phyloP scores from a whole-genome alignment of 2,888 invertebrate species.

The Dasysyrphus tricinctus region DNA sequence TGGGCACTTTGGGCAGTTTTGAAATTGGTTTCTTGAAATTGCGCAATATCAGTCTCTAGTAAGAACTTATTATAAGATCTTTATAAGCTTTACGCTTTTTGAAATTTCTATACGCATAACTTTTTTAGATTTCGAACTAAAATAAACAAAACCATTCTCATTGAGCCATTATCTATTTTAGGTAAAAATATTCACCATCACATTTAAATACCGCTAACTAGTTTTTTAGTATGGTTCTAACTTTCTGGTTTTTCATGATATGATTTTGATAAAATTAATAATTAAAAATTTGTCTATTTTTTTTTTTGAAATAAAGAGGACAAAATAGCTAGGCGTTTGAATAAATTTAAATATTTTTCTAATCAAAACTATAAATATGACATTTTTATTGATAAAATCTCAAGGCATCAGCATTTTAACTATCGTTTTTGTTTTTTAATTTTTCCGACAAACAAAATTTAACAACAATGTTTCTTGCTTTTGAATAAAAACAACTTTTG shows the following conservation, averaged over 20 bases:
- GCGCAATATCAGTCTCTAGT: too few relatives aligned
- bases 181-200: not conserved
- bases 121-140: constrained; percentile 25
- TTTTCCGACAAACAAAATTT: not conserved
- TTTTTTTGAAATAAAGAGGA: constrained; percentile 16
- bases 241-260: constrained; percentile 57
- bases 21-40: too few relatives aligned
- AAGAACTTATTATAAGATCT: too few relatives aligned
- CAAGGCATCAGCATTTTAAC: constrained; percentile 25
- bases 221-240: constrained; percentile 40
- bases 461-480: constrained; percentile 12
- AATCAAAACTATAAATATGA: constrained; percentile 31
- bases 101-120: too few relatives aligned
- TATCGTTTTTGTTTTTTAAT: constrained; percentile 43
- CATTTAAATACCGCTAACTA: not conserved
- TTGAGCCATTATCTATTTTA: constrained; percentile 34
- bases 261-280: constrained; percentile 25
- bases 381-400: constrained; percentile 6
- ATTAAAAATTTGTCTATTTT: constrained; percentile 10
- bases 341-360: constrained; percentile 2
- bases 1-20: too few relatives aligned
- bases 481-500: constrained; percentile 23
- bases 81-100: too few relatives aligned
- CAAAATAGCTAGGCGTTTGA: constrained; percentile 21
- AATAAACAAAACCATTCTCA: constrained; percentile 44